phyloP scores from a whole-genome alignment of 37 sponge, comb jelly and placozoan species.

The Hexactinellida sp. region DNA sequence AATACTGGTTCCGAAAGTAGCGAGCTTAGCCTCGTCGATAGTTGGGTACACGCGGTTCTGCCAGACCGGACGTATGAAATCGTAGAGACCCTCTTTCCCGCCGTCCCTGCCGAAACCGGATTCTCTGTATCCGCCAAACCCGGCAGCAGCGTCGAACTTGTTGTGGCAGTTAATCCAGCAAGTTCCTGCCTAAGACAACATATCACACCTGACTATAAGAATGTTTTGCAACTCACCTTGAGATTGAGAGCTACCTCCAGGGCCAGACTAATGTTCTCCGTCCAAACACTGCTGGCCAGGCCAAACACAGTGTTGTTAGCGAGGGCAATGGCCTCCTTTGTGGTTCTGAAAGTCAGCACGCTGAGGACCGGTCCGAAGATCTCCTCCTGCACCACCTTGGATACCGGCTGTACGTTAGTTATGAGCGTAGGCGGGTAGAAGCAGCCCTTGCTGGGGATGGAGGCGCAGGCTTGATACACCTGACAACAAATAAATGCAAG shows the following conservation, averaged over 20 bases:
- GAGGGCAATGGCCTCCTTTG: slow-evolving; percentile 89
- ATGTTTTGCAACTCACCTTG: slow-evolving; percentile 14
- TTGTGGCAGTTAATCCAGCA: slow-evolving; percentile 90
- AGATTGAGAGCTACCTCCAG: slow-evolving; percentile 63
- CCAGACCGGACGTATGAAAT: slow-evolving; percentile 77
- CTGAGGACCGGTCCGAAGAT: slow-evolving; percentile 87
- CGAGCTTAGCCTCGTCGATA: slow-evolving; percentile 45
- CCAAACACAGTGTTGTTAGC: slow-evolving; percentile 84
- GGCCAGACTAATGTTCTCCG: slow-evolving; percentile 66
- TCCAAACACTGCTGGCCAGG: slow-evolving; percentile 75
- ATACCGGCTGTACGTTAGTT: slow-evolving; percentile 85
- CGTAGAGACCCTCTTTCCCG: slow-evolving; percentile 88
- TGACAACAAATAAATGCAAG: neutral
- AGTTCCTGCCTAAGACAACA: slow-evolving; percentile 37
- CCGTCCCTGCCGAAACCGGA: slow-evolving; percentile 90
- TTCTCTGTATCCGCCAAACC: slow-evolving; percentile 88
- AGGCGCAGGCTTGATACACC: slow-evolving; percentile 79
- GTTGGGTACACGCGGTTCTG: slow-evolving; percentile 34
- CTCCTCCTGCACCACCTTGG: slow-evolving; percentile 86
- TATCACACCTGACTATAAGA: neutral
- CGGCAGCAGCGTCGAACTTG: slow-evolving; percentile 84
- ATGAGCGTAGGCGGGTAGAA: slow-evolving; percentile 90
- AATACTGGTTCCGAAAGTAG: slow-evolving; percentile 54
- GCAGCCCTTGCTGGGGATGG: slow-evolving; percentile 63
- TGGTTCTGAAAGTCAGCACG: slow-evolving; percentile 77